Evolutionary conservation across 2,888 invertebrate genomes (phyloP).

Genomic region (Agonopterix alstromeriana): DNA sequence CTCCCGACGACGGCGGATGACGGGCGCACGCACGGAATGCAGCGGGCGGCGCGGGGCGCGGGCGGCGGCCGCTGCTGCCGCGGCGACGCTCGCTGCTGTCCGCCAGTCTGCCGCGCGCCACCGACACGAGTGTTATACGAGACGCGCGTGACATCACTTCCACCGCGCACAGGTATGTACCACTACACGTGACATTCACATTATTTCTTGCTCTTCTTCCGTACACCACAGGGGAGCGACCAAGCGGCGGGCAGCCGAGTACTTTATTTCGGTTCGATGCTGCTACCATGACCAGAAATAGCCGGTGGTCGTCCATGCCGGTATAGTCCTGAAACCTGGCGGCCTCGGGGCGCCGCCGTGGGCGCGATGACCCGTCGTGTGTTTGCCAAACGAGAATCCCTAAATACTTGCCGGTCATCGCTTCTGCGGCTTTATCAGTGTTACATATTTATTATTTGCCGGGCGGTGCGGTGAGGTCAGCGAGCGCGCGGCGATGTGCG

Average conservation of each 20-base stretch:
- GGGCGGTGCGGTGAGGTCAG: slow-evolving; percentile 62
- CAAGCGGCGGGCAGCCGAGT: slow-evolving; percentile 11
- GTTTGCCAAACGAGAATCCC: slow-evolving; percentile 60
- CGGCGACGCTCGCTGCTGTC: slow-evolving; percentile 52
- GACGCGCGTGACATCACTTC: slow-evolving; percentile 39
- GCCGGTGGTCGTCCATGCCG: slow-evolving; percentile 33
- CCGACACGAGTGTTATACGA: slow-evolving; percentile 62
- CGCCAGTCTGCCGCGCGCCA: slow-evolving; percentile 69
- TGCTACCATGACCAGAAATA: slow-evolving; percentile 27
- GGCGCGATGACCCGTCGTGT: slow-evolving; percentile 48
- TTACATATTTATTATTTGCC: slow-evolving; percentile 76
- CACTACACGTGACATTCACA: slow-evolving; percentile 34
- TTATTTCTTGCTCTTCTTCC: slow-evolving; percentile 11
- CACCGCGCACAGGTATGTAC: slow-evolving; percentile 58
- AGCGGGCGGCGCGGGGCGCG: slow-evolving; percentile 57
- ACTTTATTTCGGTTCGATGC: slow-evolving; percentile 15
- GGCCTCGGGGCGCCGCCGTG: slow-evolving; percentile 30
- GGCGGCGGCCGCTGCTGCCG: slow-evolving; percentile 57
- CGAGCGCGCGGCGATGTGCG: slow-evolving; percentile 58
- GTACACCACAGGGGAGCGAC: not conserved
- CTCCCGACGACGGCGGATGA: slow-evolving; percentile 49
- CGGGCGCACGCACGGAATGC: slow-evolving; percentile 59
- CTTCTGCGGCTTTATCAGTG: slow-evolving; percentile 71
- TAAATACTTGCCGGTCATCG: slow-evolving; percentile 70
- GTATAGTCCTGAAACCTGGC: slow-evolving; percentile 29